Conservation (phyloP, 2,797 vertebrate species). For the Semotilus atromaculatus region DNA sequence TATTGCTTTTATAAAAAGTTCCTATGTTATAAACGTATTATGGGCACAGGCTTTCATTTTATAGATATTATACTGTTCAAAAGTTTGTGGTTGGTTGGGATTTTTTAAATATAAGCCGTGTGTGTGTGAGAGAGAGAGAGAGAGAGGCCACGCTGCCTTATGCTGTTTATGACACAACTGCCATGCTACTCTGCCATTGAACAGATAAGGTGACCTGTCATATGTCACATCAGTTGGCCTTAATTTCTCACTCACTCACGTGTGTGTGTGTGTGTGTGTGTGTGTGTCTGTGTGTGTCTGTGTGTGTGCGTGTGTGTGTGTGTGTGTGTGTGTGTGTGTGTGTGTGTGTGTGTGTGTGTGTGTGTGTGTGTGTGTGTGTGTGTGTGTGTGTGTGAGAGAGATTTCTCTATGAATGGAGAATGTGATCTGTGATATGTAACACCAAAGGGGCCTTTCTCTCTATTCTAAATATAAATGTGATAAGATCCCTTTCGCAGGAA, state of each 20-base stretch:
- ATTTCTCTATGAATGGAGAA: constrained; percentile 56
- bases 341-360: not conserved
- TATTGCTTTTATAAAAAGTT: not conserved
- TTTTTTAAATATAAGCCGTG: not conserved
- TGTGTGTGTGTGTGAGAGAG: constrained; percentile 2
- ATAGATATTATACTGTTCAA: not conserved
- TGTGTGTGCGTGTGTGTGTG: not conserved
- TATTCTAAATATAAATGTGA: constrained; percentile 77
- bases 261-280: not conserved
- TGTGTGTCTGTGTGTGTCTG: no score
- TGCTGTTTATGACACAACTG: constrained; percentile 28
- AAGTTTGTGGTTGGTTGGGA: not conserved
- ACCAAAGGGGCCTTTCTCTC: constrained; percentile 56
- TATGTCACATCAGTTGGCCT: constrained; percentile 61
- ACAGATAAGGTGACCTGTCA: constrained; percentile 67
- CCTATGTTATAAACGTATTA: not conserved
- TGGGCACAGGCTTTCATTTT: not conserved
- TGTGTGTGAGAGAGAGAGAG: not conserved
- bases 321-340: not conserved
- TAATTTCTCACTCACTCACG: constrained; percentile 34
- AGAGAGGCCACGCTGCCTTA: not conserved
- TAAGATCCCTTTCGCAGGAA: constrained; percentile 67
- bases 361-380: constrained; percentile 9
- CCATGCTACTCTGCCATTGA: constrained; percentile 55
- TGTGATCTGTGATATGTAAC: constrained; percentile 72